Percentiles rank a stretch among this genome's conserved stretches.
Evolutionary conservation across 2,888 invertebrate species (phyloP).

Genomic region (Agrotis puta): DNA sequence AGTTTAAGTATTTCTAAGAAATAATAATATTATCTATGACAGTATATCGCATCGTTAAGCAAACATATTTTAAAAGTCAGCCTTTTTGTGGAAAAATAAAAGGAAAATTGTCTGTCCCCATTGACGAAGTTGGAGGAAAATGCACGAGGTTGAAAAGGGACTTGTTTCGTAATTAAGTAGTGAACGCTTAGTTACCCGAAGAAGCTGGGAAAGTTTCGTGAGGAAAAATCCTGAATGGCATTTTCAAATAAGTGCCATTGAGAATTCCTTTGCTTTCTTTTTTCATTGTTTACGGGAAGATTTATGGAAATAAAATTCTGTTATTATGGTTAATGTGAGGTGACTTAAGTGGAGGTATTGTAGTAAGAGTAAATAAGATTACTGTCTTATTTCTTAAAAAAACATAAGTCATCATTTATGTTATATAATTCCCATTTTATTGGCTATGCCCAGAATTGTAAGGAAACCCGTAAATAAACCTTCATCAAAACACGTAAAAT

Average conservation of each 20-base stretch:
- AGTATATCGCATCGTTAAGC: neutral
- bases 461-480: conserved; percentile 4
- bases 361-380: neutral
- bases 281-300: conserved; percentile 30
- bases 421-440: neutral
- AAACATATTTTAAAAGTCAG: conserved; percentile 14
- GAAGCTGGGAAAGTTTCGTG: conserved; percentile 70
- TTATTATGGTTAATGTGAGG: neutral
- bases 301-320: conserved; percentile 1
- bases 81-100: conserved; percentile 21
- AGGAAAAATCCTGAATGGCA: conserved; percentile 65
- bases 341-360: neutral
- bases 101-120: conserved; percentile 44
- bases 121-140: conserved; percentile 58
- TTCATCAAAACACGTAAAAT: neutral
- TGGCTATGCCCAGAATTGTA: neutral
- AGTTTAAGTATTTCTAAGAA: neutral
- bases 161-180: conserved; percentile 84
- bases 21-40: neutral
- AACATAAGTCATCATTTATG: neutral
- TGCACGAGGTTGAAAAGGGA: conserved; percentile 53
- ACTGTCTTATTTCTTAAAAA: too few species aligned
- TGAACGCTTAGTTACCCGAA: conserved; percentile 82
- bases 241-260: conserved; percentile 74
- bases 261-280: conserved; percentile 71